phyloP scores from a whole-genome alignment of 1,140 invertebrate genomes.

The Drosophila neocordata region DNA sequence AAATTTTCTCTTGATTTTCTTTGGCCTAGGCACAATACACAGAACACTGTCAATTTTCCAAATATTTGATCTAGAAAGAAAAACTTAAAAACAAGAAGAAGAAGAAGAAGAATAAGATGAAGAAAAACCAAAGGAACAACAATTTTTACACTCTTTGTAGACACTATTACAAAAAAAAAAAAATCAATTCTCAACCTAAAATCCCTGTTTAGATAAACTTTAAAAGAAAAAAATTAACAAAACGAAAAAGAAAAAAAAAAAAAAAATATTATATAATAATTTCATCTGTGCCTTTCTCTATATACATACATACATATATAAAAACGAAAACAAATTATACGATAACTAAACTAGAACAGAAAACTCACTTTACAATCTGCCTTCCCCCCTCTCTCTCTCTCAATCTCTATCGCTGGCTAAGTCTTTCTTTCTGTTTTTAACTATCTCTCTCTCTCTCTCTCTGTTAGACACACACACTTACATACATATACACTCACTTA shows the following conservation, averaged over 20 bases:
- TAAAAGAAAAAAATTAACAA: conserved; percentile 30
- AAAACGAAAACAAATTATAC: conserved; percentile 7
- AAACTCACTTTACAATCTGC: background rate
- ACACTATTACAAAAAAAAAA: conserved; percentile 44
- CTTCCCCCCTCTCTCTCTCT: conserved; percentile 3
- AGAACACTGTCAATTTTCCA: conserved; percentile 75
- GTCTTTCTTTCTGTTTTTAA: conserved; percentile 3
- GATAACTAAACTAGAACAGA: conserved; percentile 15
- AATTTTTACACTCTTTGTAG: conserved; percentile 76
- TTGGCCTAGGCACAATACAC: conserved; percentile 34
- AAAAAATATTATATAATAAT: conserved; percentile 74
- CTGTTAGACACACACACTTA: conserved; percentile 16
- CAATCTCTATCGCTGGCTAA: conserved; percentile 16
- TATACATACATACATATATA: conserved; percentile 50
- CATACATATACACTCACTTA: background rate
- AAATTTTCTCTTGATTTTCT: conserved; percentile 35
- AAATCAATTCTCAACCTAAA: conserved; percentile 4
- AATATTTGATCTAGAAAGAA: conserved; percentile 50
- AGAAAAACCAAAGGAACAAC: conserved; percentile 23
- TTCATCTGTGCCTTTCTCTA: conserved; percentile 80
- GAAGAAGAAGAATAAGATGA: conserved; percentile 18
- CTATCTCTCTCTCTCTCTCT: conserved; percentile 11
- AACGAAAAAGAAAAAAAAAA: conserved; percentile 36
- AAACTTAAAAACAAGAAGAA: conserved; percentile 38
- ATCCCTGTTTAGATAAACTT: conserved; percentile 74